Percentiles rank a stretch among this genome's conserved stretches.
Conservation (phyloP, 2,113 vertebrate genomes). For the Cebidichthys violaceus region DNA sequence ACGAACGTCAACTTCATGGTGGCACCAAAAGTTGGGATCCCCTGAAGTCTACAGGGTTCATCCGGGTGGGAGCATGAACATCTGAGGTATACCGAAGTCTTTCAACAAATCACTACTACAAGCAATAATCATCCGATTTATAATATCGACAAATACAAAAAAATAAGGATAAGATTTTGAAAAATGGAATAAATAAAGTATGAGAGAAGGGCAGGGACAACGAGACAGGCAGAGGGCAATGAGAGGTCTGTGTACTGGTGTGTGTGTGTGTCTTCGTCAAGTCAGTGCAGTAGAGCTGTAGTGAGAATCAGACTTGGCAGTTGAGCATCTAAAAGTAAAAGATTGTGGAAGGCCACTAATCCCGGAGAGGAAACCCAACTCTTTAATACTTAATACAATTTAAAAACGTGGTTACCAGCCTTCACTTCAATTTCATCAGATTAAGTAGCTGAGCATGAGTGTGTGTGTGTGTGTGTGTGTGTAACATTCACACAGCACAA, state of each 20-base stretch:
- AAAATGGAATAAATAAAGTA: not conserved
- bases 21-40: not conserved
- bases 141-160: not conserved
- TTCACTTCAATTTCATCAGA: slow-evolving; percentile 73
- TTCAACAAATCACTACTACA: not conserved
- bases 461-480: not conserved
- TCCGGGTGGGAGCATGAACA: not conserved
- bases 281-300: slow-evolving; percentile 23
- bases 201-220: not conserved
- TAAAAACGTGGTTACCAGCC: slow-evolving; percentile 75
- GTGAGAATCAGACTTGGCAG: slow-evolving; percentile 66
- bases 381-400: slow-evolving; percentile 74
- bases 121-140: not conserved
- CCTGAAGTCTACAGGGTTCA: not conserved
- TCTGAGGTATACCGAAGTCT: not conserved
- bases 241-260: not conserved
- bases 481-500: not conserved
- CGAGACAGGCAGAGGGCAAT: not conserved
- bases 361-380: slow-evolving; percentile 58
- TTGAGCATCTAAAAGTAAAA: slow-evolving; percentile 54
- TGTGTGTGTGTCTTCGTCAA: slow-evolving; percentile 24
- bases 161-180: not conserved
- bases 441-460: slow-evolving; percentile 16
- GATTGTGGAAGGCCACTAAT: slow-evolving; percentile 45
- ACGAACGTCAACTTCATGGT: not conserved